Evolutionary conservation across 2,888 invertebrate species (phyloP), one percentile per base, ranked within the genome.

Genomic region (Flexamia atlantica): DNA sequence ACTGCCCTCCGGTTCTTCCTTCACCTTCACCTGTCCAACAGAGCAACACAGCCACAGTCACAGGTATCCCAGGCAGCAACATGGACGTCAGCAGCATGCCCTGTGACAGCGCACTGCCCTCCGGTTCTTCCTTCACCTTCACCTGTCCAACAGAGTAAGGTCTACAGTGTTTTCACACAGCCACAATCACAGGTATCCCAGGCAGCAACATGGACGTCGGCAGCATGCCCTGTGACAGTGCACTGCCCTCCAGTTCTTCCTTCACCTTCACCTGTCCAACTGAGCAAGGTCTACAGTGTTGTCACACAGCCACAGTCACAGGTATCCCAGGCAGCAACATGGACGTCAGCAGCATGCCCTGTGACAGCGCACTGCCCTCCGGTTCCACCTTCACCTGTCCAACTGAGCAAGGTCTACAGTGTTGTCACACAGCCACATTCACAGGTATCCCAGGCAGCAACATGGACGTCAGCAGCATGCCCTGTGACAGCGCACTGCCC

Each of bases 401-500:
- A 20, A 57, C 40, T 9, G n/a, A n/a, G n/a, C n/a, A n/a, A n/a
- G n/a, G n/a, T n/a, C n/a, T n/a, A n/a, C n/a, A n/a, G n/a, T n/a
- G n/a, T n/a, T n/a, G n/a, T n/a, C n/a, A n/a, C n/a, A n/a, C 93
- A 87, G 92, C 92, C 87, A 92, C 91, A 50, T 91, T 89, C 82
- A 96, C 91, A 0, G 97, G 95, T 7, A 95, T 93, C 68, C 97
- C 98, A 25, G 87, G 86, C n/a, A 87, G 84, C 57, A 87, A 57
- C 74, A 87, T 60, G 25, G 86, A 84, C 10, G 85, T 46, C 12
- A 84, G 79, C 64, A 85, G 64, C 30, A 87, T 72, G 20, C 64
- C 72, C 32, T 79, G 25, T 10, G 46, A 50, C 20, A 74, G 36
- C 25, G 36, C n/a, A 60, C 20, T 82, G 30, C 72, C 64, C 12